phyloP scores from a whole-genome alignment of 23 tunicate genomes.

The Oikopleura albicans region DNA sequence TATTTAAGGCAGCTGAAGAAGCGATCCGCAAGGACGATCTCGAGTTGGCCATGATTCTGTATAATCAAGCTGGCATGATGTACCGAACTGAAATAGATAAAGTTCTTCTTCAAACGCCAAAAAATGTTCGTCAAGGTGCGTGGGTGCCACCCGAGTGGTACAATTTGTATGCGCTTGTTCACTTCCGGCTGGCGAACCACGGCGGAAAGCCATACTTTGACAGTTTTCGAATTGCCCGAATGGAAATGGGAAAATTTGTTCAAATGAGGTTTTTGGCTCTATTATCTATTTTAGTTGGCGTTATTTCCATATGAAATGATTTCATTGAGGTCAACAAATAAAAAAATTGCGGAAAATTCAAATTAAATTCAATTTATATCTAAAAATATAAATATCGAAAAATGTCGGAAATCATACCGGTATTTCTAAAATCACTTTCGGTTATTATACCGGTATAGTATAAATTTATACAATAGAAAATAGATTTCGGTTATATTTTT shows the following conservation, averaged over 20 bases:
- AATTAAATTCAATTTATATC: no score
- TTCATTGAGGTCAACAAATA: no score
- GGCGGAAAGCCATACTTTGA: neutral
- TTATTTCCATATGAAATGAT: no score
- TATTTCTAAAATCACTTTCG: neutral
- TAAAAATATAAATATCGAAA: no score
- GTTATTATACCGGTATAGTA: no score
- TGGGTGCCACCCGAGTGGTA: constrained; percentile 16
- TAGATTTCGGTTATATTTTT: no score
- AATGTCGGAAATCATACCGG: neutral
- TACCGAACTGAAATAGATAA: neutral
- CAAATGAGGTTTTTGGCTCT: neutral
- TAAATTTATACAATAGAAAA: no score
- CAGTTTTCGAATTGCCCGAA: neutral
- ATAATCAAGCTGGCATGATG: neutral
- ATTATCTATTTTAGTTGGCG: no score
- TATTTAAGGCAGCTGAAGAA: constrained; percentile 15
- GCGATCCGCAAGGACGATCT: neutral
- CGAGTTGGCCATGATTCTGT: neutral
- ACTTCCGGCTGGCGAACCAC: neutral
- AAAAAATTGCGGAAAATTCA: no score
- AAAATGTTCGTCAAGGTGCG: neutral
- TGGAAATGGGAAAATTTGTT: neutral
- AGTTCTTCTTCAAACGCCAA: neutral
- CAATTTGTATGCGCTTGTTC: neutral